Evolutionary conservation across 2,113 vertebrate species (phyloP).

Genomic region (Prinia subflava): DNA sequence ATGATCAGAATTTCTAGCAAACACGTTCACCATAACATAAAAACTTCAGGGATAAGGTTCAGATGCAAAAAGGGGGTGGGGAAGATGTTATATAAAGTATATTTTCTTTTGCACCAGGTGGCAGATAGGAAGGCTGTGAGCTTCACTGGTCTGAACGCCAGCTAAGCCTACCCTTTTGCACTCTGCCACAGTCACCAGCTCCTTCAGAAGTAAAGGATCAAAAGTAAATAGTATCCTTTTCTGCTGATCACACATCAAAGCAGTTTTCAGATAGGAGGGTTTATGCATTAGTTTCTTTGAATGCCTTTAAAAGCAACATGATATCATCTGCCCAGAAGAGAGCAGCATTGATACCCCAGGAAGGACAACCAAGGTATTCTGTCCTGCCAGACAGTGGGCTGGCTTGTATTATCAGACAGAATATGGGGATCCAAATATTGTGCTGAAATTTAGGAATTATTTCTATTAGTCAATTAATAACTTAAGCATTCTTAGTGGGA

Average conservation of each 20-base stretch:
- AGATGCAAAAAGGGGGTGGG: neutral
- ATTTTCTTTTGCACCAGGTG: neutral
- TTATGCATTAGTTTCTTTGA: neutral
- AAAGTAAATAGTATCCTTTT: neutral
- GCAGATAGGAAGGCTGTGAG: neutral
- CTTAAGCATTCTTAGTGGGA: neutral
- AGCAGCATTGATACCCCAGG: neutral
- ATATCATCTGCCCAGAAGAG: conserved; percentile 16
- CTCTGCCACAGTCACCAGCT: neutral
- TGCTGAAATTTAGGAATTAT: neutral
- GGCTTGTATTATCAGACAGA: neutral
- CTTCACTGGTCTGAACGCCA: accelerated
- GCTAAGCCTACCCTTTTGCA: neutral
- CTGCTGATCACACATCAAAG: neutral
- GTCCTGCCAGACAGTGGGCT: neutral
- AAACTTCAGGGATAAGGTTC: neutral
- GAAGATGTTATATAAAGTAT: neutral
- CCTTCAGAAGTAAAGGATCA: neutral
- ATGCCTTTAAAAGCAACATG: neutral
- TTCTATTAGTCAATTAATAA: neutral
- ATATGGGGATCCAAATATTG: neutral
- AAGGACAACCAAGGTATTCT: neutral
- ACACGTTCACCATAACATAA: neutral
- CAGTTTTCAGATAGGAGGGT: neutral
- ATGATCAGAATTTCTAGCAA: neutral